These are phyloP conservation scores for Sialis fuliginosa DNA, from an alignment of 2,888 invertebrate species.

Conservation along the genomic window DNA sequence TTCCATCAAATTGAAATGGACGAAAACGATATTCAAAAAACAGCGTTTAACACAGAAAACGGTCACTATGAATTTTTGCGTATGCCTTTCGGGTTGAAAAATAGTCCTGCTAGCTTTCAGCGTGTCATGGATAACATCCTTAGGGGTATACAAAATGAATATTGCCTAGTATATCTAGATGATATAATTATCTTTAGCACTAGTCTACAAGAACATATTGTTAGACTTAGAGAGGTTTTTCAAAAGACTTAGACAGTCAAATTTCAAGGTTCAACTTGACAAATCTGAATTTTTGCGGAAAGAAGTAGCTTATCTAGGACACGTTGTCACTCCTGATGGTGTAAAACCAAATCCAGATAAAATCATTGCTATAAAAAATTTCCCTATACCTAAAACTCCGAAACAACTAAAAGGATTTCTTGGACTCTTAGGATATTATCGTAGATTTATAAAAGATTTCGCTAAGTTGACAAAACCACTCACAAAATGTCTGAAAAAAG, in stretches of 20 bases:
- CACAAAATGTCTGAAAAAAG: constrained; percentile 8
- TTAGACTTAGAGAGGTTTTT: constrained; percentile 7
- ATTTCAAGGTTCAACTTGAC: constrained; percentile 10
- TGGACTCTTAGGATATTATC: no score
- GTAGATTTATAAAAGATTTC: no score
- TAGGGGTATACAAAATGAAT: neutral
- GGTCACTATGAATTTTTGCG: no score
- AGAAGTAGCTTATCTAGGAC: constrained; percentile 13
- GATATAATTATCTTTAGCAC: constrained; percentile 12
- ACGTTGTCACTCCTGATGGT: constrained; percentile 12
- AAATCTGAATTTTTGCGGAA: constrained; percentile 10
- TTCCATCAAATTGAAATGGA: constrained; percentile 13
- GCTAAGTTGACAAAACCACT: constrained; percentile 10
- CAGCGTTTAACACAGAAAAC: constrained; percentile 8
- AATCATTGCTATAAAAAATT: constrained; percentile 10
- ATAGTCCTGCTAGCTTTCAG: no score
- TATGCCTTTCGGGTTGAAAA: no score
- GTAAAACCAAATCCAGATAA: constrained; percentile 13
- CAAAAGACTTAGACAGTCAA: constrained; percentile 5
- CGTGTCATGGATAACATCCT: constrained; percentile 4
- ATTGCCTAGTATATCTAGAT: constrained; percentile 11
- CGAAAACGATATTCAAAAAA: constrained; percentile 9
- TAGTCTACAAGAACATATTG: constrained; percentile 9
- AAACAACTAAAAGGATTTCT: constrained; percentile 9
- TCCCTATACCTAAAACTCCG: constrained; percentile 9